These are phyloP conservation scores for Littorina saxatilis DNA, from an alignment of 1,140 invertebrate genomes.

Conservation along the genomic window DNA sequence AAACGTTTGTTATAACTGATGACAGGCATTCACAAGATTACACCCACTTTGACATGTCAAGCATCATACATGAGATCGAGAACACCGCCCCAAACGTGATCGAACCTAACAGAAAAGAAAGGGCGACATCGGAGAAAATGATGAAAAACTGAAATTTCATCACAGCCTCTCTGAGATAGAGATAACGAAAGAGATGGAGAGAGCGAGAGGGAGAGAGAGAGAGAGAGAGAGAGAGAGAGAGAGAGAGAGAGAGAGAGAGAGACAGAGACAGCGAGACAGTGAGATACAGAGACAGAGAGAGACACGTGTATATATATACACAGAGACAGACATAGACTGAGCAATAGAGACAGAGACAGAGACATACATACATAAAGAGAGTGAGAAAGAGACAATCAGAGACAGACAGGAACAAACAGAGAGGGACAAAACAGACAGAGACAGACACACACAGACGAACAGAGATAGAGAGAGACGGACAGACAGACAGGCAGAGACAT, in stretches of 20 bases:
- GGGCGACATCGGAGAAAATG: no score
- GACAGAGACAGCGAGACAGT: no score
- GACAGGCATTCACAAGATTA: no score
- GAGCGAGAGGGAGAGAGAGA: no score
- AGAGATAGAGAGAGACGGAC: neutral
- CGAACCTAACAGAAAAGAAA: neutral
- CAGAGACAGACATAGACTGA: neutral
- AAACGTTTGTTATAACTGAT: no score
- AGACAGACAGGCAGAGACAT: neutral
- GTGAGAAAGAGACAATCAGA: neutral
- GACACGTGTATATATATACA: no score
- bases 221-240: constrained; percentile 15
- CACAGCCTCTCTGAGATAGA: neutral
- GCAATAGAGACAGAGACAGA: neutral
- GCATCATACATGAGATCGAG: no score
- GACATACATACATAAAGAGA: neutral
- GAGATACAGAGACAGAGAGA: neutral
- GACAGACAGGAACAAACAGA: neutral
- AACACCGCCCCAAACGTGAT: neutral
- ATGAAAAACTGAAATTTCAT: neutral
- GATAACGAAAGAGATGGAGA: no score
- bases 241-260: neutral
- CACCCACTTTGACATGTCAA: no score
- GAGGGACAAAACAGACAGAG: no score
- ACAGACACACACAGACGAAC: no score